Evolutionary conservation across 2,888 invertebrate species (phyloP).

Genomic region (Boloria euphrosyne): DNA sequence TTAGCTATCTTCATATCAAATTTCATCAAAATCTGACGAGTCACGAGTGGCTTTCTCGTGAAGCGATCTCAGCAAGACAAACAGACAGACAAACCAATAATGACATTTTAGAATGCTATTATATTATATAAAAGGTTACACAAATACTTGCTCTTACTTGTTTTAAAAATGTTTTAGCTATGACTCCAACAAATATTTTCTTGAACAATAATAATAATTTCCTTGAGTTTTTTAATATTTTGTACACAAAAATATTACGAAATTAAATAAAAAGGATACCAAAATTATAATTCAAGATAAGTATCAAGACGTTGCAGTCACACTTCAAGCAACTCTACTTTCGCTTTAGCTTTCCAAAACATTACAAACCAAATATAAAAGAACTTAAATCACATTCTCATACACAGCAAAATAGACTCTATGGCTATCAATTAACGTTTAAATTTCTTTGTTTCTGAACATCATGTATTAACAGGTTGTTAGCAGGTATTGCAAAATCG

Average conservation of each 20-base stretch:
- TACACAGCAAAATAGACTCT: constrained; percentile 38
- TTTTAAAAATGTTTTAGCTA: no score
- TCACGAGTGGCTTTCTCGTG: no score
- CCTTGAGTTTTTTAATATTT: no score
- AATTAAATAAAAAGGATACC: background rate
- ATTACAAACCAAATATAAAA: constrained; percentile 48
- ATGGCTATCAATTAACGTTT: constrained; percentile 5
- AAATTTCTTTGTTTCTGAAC: constrained; percentile 20
- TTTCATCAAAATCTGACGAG: no score
- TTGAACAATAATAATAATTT: no score
- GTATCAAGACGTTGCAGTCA: constrained; percentile 64
- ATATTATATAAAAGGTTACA: no score
- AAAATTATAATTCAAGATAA: constrained; percentile 43
- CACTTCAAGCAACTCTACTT: constrained; percentile 63
- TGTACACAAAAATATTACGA: background rate
- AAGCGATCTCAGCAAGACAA: no score
- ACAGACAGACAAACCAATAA: no score
- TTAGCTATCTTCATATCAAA: no score
- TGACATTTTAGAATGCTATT: no score
- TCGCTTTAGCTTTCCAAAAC: constrained; percentile 80
- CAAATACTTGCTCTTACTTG: no score
- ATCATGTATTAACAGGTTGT: constrained; percentile 22
- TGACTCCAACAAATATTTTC: no score
- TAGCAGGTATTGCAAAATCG: constrained; percentile 26
- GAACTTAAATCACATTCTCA: constrained; percentile 46